Conservation (phyloP, 2,797 vertebrate genomes). For the Babyrousa celebensis region DNA sequence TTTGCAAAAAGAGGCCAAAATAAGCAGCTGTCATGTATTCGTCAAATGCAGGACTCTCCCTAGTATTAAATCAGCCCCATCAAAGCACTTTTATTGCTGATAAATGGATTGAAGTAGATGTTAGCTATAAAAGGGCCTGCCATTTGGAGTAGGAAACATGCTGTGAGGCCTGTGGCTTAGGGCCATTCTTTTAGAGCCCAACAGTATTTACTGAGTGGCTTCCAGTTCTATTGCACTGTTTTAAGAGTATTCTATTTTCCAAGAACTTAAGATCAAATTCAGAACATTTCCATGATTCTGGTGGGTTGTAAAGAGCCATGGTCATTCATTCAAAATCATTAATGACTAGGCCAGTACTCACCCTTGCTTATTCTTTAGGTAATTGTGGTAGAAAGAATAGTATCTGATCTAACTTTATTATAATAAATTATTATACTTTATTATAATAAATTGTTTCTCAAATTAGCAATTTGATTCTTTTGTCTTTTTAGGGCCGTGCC, state of each 20-base stretch:
- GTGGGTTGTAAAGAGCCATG: not conserved
- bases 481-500: too few species aligned
- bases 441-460: not conserved
- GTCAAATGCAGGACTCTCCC: constrained; percentile 81
- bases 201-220: constrained; percentile 49
- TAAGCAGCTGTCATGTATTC: constrained; percentile 85
- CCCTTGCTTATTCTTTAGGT: constrained; percentile 62
- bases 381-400: constrained; percentile 61
- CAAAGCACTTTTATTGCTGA: constrained; percentile 81
- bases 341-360: not conserved
- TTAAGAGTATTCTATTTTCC: constrained; percentile 58
- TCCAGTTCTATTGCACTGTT: constrained; percentile 26
- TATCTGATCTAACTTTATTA: constrained; percentile 48
- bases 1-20: constrained; percentile 82
- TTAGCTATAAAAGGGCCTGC: constrained; percentile 68
- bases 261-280: constrained; percentile 48
- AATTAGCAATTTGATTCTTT: constrained; percentile 30
- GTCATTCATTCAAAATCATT: constrained; percentile 50
- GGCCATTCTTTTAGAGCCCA: constrained; percentile 53
- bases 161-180: constrained; percentile 15
- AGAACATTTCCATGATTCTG: constrained; percentile 59
- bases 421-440: constrained; percentile 31
- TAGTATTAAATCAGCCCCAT: constrained; percentile 83
- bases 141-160: constrained; percentile 52
- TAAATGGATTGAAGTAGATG: constrained; percentile 75